Conservation (phyloP, 2,888 invertebrate genomes). For the Carabus problematicus region DNA sequence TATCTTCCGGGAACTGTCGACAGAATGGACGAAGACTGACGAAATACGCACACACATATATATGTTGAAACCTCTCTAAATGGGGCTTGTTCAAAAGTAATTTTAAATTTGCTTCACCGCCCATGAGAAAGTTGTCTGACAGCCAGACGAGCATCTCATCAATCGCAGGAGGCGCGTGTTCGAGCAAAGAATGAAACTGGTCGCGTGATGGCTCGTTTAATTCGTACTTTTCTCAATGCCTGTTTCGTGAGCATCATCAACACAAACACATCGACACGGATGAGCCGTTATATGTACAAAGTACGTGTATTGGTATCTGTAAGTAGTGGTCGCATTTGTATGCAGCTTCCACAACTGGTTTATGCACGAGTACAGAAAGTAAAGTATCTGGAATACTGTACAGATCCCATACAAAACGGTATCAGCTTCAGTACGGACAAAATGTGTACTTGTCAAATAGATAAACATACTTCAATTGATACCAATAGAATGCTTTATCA, state of each 20-base stretch:
- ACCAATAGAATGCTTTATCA: too few species aligned
- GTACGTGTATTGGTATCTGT: too few species aligned
- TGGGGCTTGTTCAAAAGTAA: conserved; percentile 32
- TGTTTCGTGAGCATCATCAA: conserved; percentile 14
- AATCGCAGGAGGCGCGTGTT: conserved; percentile 21
- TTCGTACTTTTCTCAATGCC: conserved; percentile 34
- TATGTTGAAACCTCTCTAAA: conserved; percentile 14
- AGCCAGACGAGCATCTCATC: conserved; percentile 26
- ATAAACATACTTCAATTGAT: too few species aligned
- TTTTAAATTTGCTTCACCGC: conserved; percentile 28
- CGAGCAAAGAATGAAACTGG: conserved; percentile 31
- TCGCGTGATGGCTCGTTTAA: conserved; percentile 25
- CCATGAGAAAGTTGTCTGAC: conserved; percentile 16
- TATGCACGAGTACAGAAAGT: too few species aligned
- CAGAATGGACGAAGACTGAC: background rate
- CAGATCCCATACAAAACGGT: conserved; percentile 4
- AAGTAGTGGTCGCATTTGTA: too few species aligned
- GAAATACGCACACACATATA: background rate
- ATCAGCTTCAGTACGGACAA: background rate
- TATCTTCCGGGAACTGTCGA: background rate
- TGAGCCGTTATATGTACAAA: too few species aligned
- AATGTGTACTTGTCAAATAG: too few species aligned
- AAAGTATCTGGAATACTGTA: background rate
- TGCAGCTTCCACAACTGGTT: too few species aligned
- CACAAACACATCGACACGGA: background rate